A percentile compares a stretch with the other conserved stretches of the same genome.
These are phyloP conservation scores for Erebia palarica DNA, from an alignment of 2,888 invertebrate genomes.

Conservation along the genomic window DNA sequence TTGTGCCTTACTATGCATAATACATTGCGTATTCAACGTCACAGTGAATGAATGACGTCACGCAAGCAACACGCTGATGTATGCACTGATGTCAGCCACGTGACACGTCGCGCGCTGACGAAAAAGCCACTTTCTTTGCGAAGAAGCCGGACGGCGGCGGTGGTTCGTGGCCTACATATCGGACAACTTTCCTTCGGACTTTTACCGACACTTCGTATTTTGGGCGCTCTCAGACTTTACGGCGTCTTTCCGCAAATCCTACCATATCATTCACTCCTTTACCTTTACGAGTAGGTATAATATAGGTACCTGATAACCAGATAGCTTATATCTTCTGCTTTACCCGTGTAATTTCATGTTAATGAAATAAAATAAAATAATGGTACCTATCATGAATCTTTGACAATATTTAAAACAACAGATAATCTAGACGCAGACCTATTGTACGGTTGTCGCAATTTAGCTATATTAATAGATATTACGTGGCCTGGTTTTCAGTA, in stretches of 20 bases:
- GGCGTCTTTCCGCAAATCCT: slow-evolving; percentile 50
- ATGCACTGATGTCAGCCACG: slow-evolving; percentile 45
- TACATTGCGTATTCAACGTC: slow-evolving; percentile 28
- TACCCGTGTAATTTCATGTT: too few relatives aligned
- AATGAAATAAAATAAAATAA: too few relatives aligned
- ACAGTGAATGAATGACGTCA: slow-evolving; percentile 50
- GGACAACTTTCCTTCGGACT: slow-evolving; percentile 80
- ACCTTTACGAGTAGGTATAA: neutral
- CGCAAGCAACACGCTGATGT: slow-evolving; percentile 41
- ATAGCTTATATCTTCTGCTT: neutral
- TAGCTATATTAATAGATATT: too few relatives aligned
- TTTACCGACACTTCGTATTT: slow-evolving; percentile 44
- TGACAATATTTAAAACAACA: too few relatives aligned
- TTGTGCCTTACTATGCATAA: neutral
- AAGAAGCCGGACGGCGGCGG: slow-evolving; percentile 55
- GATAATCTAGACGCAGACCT: too few relatives aligned
- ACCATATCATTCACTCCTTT: slow-evolving; percentile 5
- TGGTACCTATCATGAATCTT: too few relatives aligned
- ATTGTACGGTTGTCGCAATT: too few relatives aligned
- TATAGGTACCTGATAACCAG: neutral
- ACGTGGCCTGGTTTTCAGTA: too few relatives aligned
- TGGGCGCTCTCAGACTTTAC: slow-evolving; percentile 57
- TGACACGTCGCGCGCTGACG: slow-evolving; percentile 44
- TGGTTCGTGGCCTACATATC: slow-evolving; percentile 73
- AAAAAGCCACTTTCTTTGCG: slow-evolving; percentile 49